These are phyloP conservation scores for Lamellibrachia columna DNA, from an alignment of 2,888 invertebrate species.

Conservation along the genomic window DNA sequence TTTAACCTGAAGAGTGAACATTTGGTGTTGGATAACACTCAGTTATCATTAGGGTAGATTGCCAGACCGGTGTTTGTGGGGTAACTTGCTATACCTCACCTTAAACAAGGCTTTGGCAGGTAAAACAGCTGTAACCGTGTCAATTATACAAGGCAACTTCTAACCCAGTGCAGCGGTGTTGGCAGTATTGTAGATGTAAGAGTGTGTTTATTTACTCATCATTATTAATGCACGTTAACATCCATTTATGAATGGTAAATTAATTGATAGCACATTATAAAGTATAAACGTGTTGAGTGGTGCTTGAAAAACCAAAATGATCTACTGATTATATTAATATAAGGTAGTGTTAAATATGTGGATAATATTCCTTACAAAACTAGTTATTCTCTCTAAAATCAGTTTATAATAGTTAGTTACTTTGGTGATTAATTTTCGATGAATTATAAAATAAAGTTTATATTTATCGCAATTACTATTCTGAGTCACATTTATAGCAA, in stretches of 20 bases:
- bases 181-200: neutral
- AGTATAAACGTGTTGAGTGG: neutral
- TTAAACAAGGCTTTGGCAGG: neutral
- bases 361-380: neutral
- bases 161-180: neutral
- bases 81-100: neutral
- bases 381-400: neutral
- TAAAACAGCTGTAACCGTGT: neutral
- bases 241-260: neutral
- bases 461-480: no score
- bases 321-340: neutral
- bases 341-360: neutral
- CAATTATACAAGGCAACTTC: neutral
- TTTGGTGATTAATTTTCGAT: neutral
- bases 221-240: neutral
- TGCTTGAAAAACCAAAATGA: neutral
- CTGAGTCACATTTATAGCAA: no score
- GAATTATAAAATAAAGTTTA: no score
- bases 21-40: no score
- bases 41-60: no score
- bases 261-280: neutral
- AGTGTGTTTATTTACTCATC: neutral
- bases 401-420: neutral
- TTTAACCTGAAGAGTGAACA: no score
- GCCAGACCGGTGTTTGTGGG: no score